phyloP scores from a whole-genome alignment of 2,113 vertebrate genomes.

The Mesoclemmys tuberculata region DNA sequence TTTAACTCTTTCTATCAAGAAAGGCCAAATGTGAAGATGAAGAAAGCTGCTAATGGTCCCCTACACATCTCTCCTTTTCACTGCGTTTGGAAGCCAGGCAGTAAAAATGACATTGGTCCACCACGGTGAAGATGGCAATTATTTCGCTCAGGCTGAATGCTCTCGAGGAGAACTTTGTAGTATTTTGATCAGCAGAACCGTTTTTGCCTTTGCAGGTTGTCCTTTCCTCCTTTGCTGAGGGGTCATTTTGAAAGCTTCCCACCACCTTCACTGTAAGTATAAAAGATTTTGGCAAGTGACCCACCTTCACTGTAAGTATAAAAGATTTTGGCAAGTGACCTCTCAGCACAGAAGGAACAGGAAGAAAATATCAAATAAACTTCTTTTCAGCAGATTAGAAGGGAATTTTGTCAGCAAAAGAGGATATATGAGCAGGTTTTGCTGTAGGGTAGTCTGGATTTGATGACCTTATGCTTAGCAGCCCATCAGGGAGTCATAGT shows the following conservation, averaged over 20 bases:
- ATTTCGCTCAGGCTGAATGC: neutral
- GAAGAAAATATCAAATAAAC: neutral
- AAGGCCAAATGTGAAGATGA: neutral
- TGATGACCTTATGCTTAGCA: neutral
- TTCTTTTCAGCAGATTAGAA: neutral
- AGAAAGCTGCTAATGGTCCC: neutral
- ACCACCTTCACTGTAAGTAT: neutral
- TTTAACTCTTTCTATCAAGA: neutral
- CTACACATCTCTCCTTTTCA: neutral
- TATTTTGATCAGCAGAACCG: neutral
- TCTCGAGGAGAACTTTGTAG: fast-evolving
- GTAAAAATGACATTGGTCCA: neutral
- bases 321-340: neutral
- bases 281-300: neutral
- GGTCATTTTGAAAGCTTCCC: neutral
- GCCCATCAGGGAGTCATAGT: neutral
- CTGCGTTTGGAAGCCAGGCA: neutral
- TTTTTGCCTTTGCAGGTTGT: neutral
- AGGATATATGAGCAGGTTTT: neutral
- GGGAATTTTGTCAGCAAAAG: neutral
- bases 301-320: neutral
- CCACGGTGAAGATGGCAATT: neutral
- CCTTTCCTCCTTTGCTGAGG: neutral
- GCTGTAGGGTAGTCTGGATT: neutral
- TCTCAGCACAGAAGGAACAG: neutral